Conservation (phyloP, 2,888 invertebrate genomes). For the Dasypogon diadema region DNA sequence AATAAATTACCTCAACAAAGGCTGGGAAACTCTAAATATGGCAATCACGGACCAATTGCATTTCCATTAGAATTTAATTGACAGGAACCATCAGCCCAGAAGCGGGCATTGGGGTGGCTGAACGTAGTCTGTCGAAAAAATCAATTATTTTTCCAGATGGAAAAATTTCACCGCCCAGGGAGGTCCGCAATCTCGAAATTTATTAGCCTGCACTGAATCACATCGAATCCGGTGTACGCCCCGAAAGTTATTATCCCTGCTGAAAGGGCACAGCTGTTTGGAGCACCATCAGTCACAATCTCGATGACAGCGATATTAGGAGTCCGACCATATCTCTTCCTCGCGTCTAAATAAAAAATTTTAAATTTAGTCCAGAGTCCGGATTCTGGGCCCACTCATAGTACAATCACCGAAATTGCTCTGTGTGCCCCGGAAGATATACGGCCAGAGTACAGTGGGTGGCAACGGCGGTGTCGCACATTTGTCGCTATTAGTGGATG, state of each 20-base stretch:
- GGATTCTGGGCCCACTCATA: neutral
- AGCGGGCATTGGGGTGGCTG: no score
- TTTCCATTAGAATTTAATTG: constrained; percentile 7
- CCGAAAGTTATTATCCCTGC: neutral
- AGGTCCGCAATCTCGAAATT: neutral
- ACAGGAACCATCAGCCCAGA: neutral
- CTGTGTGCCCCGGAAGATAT: neutral
- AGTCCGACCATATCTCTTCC: neutral
- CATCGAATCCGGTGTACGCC: neutral
- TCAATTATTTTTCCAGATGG: constrained; percentile 5
- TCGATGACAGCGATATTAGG: neutral
- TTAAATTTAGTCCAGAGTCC: neutral
- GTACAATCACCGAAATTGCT: neutral
- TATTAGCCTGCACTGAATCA: neutral
- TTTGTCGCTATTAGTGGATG: neutral
- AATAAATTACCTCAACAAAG: neutral
- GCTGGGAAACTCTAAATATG: neutral
- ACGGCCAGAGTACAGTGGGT: neutral
- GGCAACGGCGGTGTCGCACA: neutral
- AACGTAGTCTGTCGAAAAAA: neutral
- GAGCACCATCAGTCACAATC: neutral
- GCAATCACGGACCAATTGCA: neutral
- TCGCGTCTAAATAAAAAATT: neutral
- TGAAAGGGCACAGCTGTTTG: neutral
- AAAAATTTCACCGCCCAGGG: neutral